These are phyloP conservation scores for Anser cygnoides DNA, from an alignment of 2,113 vertebrate genomes.

Conservation along the genomic window DNA sequence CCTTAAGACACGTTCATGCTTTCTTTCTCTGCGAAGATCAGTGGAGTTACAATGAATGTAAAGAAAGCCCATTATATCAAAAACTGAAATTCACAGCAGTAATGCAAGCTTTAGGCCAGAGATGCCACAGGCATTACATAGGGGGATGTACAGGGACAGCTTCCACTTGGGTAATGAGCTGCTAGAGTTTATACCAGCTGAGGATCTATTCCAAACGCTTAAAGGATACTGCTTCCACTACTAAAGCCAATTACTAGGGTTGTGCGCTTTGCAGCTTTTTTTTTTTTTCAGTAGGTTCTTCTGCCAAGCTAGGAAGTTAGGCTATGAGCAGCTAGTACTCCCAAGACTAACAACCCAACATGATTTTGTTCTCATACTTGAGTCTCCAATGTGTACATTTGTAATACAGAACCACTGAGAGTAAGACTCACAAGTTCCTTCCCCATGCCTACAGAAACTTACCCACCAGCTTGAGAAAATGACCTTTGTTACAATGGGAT, in stretches of 20 bases:
- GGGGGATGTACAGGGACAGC: not conserved
- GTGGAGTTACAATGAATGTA: not conserved
- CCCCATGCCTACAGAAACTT: not conserved
- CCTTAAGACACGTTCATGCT: not conserved
- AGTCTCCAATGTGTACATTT: not conserved
- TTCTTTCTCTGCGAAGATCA: not conserved
- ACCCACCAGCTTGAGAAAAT: not conserved
- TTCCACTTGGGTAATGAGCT: not conserved
- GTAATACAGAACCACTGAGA: not conserved
- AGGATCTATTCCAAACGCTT: not conserved
- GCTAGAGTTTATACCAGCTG: not conserved
- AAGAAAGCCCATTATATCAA: not conserved
- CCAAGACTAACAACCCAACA: not conserved
- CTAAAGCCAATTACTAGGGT: not conserved
- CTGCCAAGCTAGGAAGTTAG: not conserved
- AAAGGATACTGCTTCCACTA: not conserved
- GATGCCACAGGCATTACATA: not conserved
- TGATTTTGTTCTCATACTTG: not conserved
- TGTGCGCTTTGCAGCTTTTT: not conserved
- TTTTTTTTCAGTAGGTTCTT: not conserved
- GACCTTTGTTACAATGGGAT: constrained; percentile 19
- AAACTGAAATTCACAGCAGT: not conserved
- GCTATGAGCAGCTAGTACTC: not conserved
- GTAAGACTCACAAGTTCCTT: not conserved
- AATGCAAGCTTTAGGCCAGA: not conserved